Percentiles rank a stretch among this genome's conserved stretches.
phyloP scores from a whole-genome alignment of 2,888 invertebrate genomes.

The Autographa gamma region DNA sequence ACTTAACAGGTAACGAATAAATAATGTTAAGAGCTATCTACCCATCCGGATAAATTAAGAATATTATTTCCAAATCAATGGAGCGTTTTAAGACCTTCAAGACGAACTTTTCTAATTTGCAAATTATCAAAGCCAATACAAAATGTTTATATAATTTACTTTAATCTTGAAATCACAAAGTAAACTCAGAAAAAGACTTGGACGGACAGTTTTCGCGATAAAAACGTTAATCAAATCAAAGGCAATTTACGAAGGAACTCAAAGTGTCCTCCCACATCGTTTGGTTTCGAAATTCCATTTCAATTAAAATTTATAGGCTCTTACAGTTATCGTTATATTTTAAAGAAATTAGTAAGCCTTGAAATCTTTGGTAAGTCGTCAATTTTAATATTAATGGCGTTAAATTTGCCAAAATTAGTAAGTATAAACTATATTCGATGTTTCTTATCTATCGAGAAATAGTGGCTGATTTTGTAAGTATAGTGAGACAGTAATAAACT shows the following conservation, averaged over 20 bases:
- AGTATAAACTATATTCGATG: too few species aligned
- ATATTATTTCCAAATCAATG: background rate
- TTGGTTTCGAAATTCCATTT: background rate
- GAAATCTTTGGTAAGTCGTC: too few species aligned
- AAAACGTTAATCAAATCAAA: conserved; percentile 8
- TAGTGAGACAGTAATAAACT: too few species aligned
- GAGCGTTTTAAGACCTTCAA: background rate
- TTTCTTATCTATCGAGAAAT: too few species aligned
- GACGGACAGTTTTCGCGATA: background rate
- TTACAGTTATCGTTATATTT: too few species aligned
- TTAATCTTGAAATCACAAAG: conserved; percentile 3
- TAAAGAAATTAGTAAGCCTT: too few species aligned
- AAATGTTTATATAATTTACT: background rate
- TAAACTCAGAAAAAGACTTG: background rate
- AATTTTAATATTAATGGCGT: too few species aligned
- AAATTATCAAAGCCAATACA: background rate
- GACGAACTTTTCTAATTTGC: background rate
- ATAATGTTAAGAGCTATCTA: conserved; percentile 2
- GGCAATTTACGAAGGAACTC: background rate
- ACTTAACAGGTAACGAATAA: background rate
- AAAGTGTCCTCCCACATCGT: background rate
- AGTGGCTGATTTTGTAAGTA: too few species aligned
- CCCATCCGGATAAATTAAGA: background rate
- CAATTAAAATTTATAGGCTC: background rate
- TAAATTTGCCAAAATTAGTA: too few species aligned